Percentiles rank a stretch among this genome's conserved stretches.
Evolutionary conservation across 2,797 vertebrate species (phyloP).

Genomic region (Telmatherina bonti): DNA sequence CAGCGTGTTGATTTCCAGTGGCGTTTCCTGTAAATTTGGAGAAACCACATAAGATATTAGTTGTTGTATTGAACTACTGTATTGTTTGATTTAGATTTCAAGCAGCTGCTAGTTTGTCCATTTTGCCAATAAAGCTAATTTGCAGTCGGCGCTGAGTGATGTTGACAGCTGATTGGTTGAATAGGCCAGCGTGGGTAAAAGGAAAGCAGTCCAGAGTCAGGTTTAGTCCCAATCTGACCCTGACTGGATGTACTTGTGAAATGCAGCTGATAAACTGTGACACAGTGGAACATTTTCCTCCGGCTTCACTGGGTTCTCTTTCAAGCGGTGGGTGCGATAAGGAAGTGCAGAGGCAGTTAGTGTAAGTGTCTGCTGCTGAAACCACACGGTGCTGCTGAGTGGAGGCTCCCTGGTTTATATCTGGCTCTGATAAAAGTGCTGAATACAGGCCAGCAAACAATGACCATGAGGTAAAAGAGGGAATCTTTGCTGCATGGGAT

Average conservation of each 20-base stretch:
- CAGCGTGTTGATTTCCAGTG: too few relatives aligned
- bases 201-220: not conserved
- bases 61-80: too few relatives aligned
- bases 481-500: conserved; percentile 43
- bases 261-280: conserved; percentile 29
- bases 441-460: conserved; percentile 56
- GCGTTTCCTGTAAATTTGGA: too few relatives aligned
- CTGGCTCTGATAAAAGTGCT: conserved; percentile 60
- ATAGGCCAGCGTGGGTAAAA: not conserved
- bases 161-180: not conserved
- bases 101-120: too few relatives aligned
- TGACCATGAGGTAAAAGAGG: conserved; percentile 55
- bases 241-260: conserved; percentile 38
- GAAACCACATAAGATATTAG: too few relatives aligned
- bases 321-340: conserved; percentile 53
- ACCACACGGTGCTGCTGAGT: conserved; percentile 65
- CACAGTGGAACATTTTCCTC: conserved; percentile 9
- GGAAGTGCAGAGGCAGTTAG: conserved; percentile 58
- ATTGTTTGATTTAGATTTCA: too few relatives aligned
- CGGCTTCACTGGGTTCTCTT: conserved; percentile 24
- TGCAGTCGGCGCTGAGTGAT: too few relatives aligned
- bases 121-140: too few relatives aligned
- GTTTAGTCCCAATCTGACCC: conserved; percentile 3
- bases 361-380: conserved; percentile 50
- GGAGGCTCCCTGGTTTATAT: conserved; percentile 52